Conservation (phyloP, 2,113 vertebrate species). For the Pelecanus crispus region DNA sequence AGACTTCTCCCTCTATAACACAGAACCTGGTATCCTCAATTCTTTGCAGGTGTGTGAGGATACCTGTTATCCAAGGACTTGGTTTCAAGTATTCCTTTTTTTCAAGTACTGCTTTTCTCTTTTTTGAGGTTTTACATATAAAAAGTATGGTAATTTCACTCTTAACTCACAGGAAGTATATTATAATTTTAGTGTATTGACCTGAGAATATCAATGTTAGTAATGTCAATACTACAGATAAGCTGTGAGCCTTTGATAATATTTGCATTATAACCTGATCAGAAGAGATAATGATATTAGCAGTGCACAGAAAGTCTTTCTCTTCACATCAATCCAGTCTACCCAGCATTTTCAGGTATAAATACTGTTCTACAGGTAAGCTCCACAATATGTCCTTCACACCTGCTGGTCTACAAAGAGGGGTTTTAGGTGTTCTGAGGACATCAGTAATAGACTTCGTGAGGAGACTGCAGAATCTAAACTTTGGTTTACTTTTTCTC, state of each 20-base stretch:
- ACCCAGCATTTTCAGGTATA: neutral
- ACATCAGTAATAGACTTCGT: neutral
- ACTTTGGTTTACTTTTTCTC: neutral
- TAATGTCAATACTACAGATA: conserved; percentile 3
- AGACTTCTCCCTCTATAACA: neutral
- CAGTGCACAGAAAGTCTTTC: neutral
- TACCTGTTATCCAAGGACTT: neutral
- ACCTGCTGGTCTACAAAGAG: neutral
- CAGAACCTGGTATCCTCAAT: rapidly evolving
- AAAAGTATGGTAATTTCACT: neutral
- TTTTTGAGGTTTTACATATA: neutral
- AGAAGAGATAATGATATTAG: conserved; percentile 1
- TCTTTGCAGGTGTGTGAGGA: neutral
- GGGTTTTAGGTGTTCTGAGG: neutral
- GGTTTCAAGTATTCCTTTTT: neutral
- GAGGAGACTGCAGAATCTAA: neutral
- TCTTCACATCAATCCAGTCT: conserved; percentile 10
- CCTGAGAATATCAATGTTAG: neutral
- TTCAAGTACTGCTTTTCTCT: neutral
- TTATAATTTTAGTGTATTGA: conserved; percentile 49
- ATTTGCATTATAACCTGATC: conserved; percentile 51
- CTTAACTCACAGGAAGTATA: neutral
- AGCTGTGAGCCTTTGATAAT: neutral
- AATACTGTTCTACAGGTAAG: neutral
- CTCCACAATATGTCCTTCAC: neutral